Percentiles rank a stretch among this genome's conserved stretches.
phyloP scores from a whole-genome alignment of 2,888 invertebrate genomes.

The Polyommatus icarus region DNA sequence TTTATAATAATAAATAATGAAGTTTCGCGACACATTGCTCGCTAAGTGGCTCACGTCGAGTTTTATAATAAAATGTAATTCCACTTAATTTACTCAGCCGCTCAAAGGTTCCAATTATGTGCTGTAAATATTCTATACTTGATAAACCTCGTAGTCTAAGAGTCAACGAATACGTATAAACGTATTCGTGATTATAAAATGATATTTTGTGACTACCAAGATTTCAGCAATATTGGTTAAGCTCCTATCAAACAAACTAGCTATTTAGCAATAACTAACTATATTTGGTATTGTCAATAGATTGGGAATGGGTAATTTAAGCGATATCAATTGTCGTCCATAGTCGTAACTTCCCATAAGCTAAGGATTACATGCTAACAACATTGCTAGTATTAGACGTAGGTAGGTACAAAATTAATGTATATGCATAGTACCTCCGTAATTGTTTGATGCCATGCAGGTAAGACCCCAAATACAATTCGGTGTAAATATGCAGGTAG shows the following conservation, averaged over 20 bases:
- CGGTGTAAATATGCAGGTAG: neutral
- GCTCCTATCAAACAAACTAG: neutral
- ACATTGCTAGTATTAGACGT: constrained; percentile 27
- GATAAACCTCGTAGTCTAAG: constrained; percentile 32
- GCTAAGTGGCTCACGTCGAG: constrained; percentile 30
- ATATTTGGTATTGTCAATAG: constrained; percentile 36
- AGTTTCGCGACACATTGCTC: constrained; percentile 34
- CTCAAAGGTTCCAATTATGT: constrained; percentile 40
- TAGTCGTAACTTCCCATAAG: constrained; percentile 35
- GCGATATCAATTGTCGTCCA: constrained; percentile 32
- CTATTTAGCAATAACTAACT: neutral
- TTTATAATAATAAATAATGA: neutral
- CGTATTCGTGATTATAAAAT: too few species aligned
- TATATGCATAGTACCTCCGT: constrained; percentile 12
- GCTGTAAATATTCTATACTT: constrained; percentile 43
- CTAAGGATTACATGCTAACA: constrained; percentile 31
- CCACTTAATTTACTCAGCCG: constrained; percentile 37
- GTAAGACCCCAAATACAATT: neutral
- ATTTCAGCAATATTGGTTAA: neutral
- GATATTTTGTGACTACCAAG: neutral
- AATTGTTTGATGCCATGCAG: constrained; percentile 9
- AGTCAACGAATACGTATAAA: neutral
- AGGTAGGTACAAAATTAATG: constrained; percentile 20
- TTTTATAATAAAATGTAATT: constrained; percentile 39
- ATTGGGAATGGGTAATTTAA: constrained; percentile 32